Conservation (phyloP, 2,888 invertebrate species). For the Agrilus mali region DNA sequence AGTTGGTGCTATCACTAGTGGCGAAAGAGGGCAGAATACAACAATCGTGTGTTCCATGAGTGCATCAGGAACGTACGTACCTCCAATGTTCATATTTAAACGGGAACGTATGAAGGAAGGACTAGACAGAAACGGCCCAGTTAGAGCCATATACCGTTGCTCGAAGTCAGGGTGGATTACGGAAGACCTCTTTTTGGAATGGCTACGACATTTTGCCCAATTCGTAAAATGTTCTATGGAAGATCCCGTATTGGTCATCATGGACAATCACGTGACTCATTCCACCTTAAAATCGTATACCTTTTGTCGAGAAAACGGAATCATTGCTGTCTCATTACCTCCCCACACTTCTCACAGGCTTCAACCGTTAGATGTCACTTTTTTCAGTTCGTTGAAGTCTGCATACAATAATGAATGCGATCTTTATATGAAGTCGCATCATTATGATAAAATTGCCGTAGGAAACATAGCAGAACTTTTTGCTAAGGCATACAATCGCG, state of each 20-base stretch:
- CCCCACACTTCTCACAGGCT: too few species aligned
- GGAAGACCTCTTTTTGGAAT: constrained; percentile 11
- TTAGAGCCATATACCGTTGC: constrained; percentile 9
- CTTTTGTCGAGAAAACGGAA: constrained; percentile 10
- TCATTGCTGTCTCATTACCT: background rate
- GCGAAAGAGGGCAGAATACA: constrained; percentile 10
- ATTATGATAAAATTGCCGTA: too few species aligned
- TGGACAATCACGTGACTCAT: constrained; percentile 11
- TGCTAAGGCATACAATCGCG: too few species aligned
- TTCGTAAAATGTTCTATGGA: background rate
- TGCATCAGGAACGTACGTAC: constrained; percentile 11
- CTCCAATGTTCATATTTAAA: constrained; percentile 12
- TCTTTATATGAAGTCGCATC: too few species aligned
- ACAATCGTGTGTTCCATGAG: constrained; percentile 10
- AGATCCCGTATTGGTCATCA: constrained; percentile 4
- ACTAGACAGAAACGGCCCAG: constrained; percentile 9
- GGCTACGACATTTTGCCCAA: constrained; percentile 11
- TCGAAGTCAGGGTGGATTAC: constrained; percentile 13
- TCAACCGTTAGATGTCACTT: too few species aligned
- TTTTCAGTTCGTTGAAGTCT: too few species aligned
- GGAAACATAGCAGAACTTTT: too few species aligned
- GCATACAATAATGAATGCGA: too few species aligned
- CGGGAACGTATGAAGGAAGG: constrained; percentile 5
- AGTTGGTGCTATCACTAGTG: constrained; percentile 11
- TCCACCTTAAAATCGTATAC: constrained; percentile 7